Evolutionary conservation across 2,113 vertebrate species (phyloP).

Genomic region (Neogobius melanostomus): DNA sequence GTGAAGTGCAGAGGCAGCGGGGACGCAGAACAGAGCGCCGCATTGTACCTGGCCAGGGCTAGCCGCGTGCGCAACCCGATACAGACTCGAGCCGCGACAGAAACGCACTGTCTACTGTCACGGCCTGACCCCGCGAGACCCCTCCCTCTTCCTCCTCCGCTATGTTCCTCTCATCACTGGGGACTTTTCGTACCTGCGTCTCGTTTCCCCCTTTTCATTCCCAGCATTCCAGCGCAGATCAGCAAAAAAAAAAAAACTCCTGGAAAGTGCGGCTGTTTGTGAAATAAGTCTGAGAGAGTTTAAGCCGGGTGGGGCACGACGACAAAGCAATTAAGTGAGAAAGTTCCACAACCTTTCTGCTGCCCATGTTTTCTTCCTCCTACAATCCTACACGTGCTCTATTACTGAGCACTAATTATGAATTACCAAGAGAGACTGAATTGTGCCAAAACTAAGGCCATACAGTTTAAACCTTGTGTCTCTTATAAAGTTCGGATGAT

Average conservation of each 20-base stretch:
- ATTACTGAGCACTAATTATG: too few relatives aligned
- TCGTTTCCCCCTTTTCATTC: slow-evolving; percentile 28
- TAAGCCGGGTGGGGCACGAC: not conserved
- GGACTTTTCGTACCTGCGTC: slow-evolving; percentile 1
- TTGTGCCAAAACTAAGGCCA: too few relatives aligned
- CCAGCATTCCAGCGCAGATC: slow-evolving; percentile 33
- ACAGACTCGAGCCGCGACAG: slow-evolving; percentile 62
- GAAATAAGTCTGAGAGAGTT: not conserved
- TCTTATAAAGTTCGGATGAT: too few relatives aligned
- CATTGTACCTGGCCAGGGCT: slow-evolving; percentile 69
- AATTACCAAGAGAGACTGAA: too few relatives aligned
- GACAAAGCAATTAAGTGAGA: not conserved
- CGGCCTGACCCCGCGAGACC: slow-evolving; percentile 31
- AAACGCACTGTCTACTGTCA: slow-evolving; percentile 65
- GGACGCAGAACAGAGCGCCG: slow-evolving; percentile 63
- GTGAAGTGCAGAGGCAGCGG: slow-evolving; percentile 42
- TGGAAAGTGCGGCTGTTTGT: not conserved
- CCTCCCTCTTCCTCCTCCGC: slow-evolving; percentile 9
- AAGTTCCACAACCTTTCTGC: too few relatives aligned
- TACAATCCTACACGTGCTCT: too few relatives aligned
- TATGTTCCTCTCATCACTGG: slow-evolving; percentile 10
- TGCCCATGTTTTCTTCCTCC: not conserved
- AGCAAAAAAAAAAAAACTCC: slow-evolving; percentile 8
- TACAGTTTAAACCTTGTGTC: too few relatives aligned
- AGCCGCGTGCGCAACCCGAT: slow-evolving; percentile 66